Percentiles rank a stretch among this genome's conserved stretches.
Evolutionary conservation across 2,113 vertebrate genomes (phyloP).

Genomic region (Chrysochloris asiatica): DNA sequence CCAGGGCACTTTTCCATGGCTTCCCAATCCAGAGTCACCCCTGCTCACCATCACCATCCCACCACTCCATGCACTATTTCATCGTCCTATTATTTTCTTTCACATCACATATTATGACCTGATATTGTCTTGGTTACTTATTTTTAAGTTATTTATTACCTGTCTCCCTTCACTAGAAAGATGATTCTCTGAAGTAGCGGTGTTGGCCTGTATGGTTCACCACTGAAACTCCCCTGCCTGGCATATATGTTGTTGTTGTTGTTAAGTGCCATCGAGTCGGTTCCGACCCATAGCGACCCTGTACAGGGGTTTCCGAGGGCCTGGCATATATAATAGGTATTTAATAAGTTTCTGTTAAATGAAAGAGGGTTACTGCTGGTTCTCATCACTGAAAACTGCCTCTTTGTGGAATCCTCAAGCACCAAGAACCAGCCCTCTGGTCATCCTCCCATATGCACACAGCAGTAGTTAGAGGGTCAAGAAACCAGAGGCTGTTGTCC

Average conservation of each 20-base stretch:
- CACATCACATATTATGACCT: not conserved
- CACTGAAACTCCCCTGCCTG: not conserved
- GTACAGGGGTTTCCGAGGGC: too few species aligned
- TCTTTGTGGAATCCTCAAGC: not conserved
- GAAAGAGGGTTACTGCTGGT: not conserved
- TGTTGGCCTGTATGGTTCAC: not conserved
- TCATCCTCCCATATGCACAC: not conserved
- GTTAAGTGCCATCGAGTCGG: too few species aligned
- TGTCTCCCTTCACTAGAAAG: not conserved
- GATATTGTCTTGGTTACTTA: not conserved
- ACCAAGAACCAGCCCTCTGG: not conserved
- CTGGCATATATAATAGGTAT: not conserved
- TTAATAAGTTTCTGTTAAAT: not conserved
- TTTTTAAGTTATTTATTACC: not conserved
- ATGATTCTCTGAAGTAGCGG: not conserved
- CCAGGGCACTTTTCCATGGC: not conserved
- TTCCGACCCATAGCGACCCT: too few species aligned
- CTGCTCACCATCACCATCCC: rapidly evolving
- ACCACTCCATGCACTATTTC: too few species aligned
- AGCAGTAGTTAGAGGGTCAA: not conserved
- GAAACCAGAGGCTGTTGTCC: not conserved
- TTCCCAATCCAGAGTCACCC: not conserved
- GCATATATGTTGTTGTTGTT: too few species aligned
- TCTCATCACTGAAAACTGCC: not conserved
- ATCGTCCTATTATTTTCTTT: not conserved